Base-by-base conservation (phyloP, 2,113 vertebrate species). In the Barnardius zonarius region DNA sequence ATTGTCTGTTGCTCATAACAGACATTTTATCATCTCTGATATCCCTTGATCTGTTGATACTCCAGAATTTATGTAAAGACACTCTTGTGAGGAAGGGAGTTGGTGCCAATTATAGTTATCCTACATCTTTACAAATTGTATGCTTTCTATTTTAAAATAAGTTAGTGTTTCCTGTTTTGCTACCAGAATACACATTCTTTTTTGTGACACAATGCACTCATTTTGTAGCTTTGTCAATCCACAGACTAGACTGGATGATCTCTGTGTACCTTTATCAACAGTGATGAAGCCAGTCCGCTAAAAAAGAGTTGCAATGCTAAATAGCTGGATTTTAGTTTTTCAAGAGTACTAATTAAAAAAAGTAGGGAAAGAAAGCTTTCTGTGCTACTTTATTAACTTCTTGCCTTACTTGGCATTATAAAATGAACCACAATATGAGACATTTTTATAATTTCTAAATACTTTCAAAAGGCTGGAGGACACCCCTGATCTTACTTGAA, bases 361-460 rank as follows among this genome's bases (percentile, higher is more conserved):
- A 44, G 19, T 0, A 13, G 2, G 8, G 22, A 1, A 18, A 17
- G 20, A 37, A 49, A 59, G 6, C 8, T 27, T 11, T 61, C 41
- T 54, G 13, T 91, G n/a, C 49, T 78, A 11, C 17, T 77, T 73
- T 27, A 19, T 17, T 79, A 62, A 46, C 25, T 69, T 46, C 15
- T 8, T 84, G 23, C 43, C 35, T 70, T 67, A 37, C 10, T 76
- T 83, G 48, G 13, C 12, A 35, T 51, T 66, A 20, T 77, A 78
- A 70, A 62, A 59, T 70, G 28, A 70, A 57, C 59, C 11, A 49
- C 24, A 43, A 2, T 7, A 28, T 15, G 48, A 74, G 39, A 64
- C 19, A 33, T 51, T 74, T 90, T 69, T 44, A 31, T 54, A 8
- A 62, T 59, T 23, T 28, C 20, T 44, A 43, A 67, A 10, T 67